phyloP scores from a whole-genome alignment of 2,113 vertebrate species.

The Neotoma lepida region DNA sequence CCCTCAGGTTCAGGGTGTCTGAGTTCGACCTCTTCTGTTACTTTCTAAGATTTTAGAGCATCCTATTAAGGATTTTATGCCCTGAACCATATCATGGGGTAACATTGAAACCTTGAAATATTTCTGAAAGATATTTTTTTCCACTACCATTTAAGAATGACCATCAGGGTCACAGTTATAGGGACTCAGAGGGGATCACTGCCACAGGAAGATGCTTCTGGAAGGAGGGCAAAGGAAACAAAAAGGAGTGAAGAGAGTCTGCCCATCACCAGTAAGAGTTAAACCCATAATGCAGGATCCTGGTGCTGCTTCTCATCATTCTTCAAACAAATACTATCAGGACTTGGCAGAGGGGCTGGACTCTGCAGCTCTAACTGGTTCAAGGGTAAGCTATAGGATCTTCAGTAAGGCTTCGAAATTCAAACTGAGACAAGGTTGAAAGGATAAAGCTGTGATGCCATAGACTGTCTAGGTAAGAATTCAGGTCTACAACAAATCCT shows the following conservation, averaged over 20 bases:
- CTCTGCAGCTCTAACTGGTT: not conserved
- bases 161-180: not conserved
- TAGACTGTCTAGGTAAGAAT: not conserved
- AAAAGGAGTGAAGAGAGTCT: not conserved
- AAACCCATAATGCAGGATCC: not conserved
- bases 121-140: not conserved
- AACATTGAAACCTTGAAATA: not conserved
- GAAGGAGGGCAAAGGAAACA: not conserved
- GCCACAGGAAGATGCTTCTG: not conserved
- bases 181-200: not conserved
- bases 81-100: not conserved
- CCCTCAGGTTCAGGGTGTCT: no score
- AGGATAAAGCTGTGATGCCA: not conserved
- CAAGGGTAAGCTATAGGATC: not conserved
- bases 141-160: not conserved
- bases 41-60: not conserved
- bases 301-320: not conserved
- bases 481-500: not conserved
- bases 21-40: not conserved
- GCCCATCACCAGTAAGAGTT: not conserved
- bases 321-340: not conserved
- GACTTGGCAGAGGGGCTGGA: not conserved
- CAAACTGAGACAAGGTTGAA: conserved; percentile 15
- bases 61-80: not conserved
- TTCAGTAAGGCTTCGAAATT: conserved; percentile 41